These are phyloP conservation scores for Myotis davidii DNA, from an alignment of 2,113 vertebrate species.

Conservation along the genomic window DNA sequence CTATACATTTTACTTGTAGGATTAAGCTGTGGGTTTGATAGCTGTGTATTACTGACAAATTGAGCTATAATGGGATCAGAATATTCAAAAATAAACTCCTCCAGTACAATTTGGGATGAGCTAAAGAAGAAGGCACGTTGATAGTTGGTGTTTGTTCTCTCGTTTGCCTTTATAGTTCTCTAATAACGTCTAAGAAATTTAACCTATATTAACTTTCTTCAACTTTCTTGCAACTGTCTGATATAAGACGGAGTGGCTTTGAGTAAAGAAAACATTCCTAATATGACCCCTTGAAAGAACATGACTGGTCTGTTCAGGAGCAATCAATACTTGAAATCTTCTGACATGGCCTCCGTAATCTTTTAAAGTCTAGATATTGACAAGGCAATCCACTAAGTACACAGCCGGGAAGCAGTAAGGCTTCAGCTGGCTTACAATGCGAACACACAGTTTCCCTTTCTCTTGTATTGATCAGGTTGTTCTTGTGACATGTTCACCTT, in stretches of 20 bases:
- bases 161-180: neutral
- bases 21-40: neutral
- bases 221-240: neutral
- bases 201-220: neutral
- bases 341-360: neutral
- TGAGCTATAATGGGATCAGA: neutral
- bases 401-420: neutral
- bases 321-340: neutral
- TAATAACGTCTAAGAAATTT: neutral
- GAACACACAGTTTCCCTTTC: neutral
- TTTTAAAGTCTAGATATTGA: slow-evolving; percentile 39
- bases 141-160: neutral
- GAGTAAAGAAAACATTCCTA: neutral
- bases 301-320: neutral
- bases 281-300: neutral
- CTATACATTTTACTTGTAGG: neutral
- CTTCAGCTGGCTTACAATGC: neutral
- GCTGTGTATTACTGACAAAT: neutral
- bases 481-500: neutral
- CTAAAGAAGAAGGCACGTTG: neutral
- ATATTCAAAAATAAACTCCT: neutral
- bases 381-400: neutral
- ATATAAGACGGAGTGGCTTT: neutral
- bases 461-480: neutral
- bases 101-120: neutral